Base-by-base conservation (phyloP, 2,797 vertebrate genomes). In the Platalea minor region DNA sequence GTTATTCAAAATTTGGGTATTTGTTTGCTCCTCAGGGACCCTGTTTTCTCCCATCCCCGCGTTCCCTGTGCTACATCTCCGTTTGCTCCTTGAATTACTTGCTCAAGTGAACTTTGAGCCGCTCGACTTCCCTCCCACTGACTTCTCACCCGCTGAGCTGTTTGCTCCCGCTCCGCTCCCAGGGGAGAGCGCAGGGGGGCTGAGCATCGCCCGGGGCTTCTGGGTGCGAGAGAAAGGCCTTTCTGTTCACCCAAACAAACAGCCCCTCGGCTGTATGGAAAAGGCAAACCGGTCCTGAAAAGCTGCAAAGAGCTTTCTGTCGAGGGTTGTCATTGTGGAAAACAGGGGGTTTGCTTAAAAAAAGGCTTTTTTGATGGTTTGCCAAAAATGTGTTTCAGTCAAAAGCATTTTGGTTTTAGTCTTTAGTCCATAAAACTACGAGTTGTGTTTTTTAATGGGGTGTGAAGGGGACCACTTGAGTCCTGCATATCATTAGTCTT, bases 111-210 rank as follows among this genome's bases (percentile, higher is more conserved):
- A 91, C 96, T 94, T 96, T 97, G 93, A 59, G 95, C 91, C 8
- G 4, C 89, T 95, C 78, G 39, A 95, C 98, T 97, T 96, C 69
- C 93, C 77, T 95, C 97, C 97, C 85, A 43, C 93, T 97, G 95
- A 91, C 97, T 96, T 86, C 91, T 97, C 87, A 92, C 96, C 96
- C 84, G 29, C 60, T 93, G 46, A 59, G 92, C 77, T 74, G 91
- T 83, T 91, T 85, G 92, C 80, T 90, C 35, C 95, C 0, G 7
- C 75, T 69, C 54, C 6, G 43, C 77, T 80, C 50, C 73, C 43
- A 0, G 28, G 78, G 76, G 61, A 82, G 35, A 57, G 74, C 35
- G 2, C 35, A 3, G 65, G 53, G 61, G 65, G 64, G 70, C n/a
- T 0, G 43, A 91, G 73, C 85, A 72, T 76, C 14, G 2, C 23